Evolutionary conservation across 2,888 invertebrate species (phyloP).

Genomic region (Drosophila neutralis): DNA sequence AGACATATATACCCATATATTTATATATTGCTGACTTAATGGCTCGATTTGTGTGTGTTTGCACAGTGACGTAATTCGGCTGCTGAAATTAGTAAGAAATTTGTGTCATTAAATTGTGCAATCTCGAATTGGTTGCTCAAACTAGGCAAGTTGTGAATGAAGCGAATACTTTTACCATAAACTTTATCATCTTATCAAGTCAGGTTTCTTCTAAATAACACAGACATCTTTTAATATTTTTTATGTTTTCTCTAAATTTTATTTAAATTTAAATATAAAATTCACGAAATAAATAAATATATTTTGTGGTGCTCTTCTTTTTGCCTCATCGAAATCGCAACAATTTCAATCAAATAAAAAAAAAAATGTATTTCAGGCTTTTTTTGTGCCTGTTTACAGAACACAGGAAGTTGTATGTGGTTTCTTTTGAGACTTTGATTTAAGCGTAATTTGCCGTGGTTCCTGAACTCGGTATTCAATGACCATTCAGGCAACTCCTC

Average conservation of each 20-base stretch:
- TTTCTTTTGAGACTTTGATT: slow-evolving; percentile 36
- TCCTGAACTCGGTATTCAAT: slow-evolving; percentile 43
- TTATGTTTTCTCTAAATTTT: not conserved
- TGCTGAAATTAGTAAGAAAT: slow-evolving; percentile 67
- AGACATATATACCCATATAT: slow-evolving; percentile 7
- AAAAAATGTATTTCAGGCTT: slow-evolving; percentile 27
- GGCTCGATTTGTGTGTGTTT: slow-evolving; percentile 35
- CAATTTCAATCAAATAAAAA: slow-evolving; percentile 9
- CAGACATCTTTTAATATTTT: not conserved
- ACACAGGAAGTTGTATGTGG: slow-evolving; percentile 56
- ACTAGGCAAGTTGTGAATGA: not conserved
- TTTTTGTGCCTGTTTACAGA: slow-evolving; percentile 13
- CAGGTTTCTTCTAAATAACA: not conserved
- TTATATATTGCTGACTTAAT: slow-evolving; percentile 50
- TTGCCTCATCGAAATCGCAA: not conserved
- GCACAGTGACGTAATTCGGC: slow-evolving; percentile 69
- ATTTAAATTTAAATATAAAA: not conserved
- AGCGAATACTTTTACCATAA: not conserved
- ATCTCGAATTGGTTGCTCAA: slow-evolving; percentile 22
- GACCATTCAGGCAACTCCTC: slow-evolving; percentile 18
- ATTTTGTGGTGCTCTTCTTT: not conserved
- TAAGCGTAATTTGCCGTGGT: slow-evolving; percentile 66
- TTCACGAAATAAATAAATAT: too few relatives aligned
- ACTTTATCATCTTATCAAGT: not conserved
- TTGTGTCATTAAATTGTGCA: slow-evolving; percentile 46